phyloP scores from a whole-genome alignment of 2,888 invertebrate species.

The Fragum sueziense region DNA sequence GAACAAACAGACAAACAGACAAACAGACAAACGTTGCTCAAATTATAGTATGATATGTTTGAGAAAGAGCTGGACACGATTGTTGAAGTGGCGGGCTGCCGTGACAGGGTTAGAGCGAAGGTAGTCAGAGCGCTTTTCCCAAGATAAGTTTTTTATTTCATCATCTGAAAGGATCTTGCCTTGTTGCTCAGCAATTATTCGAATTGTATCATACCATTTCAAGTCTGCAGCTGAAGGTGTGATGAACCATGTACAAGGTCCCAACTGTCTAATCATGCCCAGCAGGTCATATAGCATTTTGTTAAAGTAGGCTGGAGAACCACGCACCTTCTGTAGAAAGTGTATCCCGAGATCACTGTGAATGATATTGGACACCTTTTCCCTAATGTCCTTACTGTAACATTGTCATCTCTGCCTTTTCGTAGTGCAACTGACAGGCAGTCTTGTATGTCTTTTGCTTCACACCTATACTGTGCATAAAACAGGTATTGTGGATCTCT shows the following conservation, averaged over 20 bases:
- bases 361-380: constrained; percentile 29
- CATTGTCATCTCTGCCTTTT: constrained; percentile 37
- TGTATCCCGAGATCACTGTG: constrained; percentile 49
- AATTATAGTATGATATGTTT: constrained; percentile 41
- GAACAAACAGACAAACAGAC: no score
- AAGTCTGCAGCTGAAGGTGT: constrained; percentile 67
- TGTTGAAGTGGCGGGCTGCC: constrained; percentile 64
- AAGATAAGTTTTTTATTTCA: constrained; percentile 18
- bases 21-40: no score
- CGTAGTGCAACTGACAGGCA: constrained; percentile 15
- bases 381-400: constrained; percentile 43
- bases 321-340: constrained; percentile 58
- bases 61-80: constrained; percentile 53
- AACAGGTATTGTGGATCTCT: constrained; percentile 57
- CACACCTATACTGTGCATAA: constrained; percentile 49
- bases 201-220: constrained; percentile 65
- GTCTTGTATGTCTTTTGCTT: constrained; percentile 52
- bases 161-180: constrained; percentile 31
- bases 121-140: constrained; percentile 44
- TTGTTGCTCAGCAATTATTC: constrained; percentile 53
- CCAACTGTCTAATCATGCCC: constrained; percentile 69
- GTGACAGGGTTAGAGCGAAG: constrained; percentile 64
- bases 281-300: constrained; percentile 59
- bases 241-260: constrained; percentile 64
- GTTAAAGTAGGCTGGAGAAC: constrained; percentile 62